Percentiles rank a stretch among this genome's conserved stretches.
These are phyloP conservation scores for Odontocolon sp. DNA, from an alignment of 2,888 invertebrate species.

Conservation along the genomic window DNA sequence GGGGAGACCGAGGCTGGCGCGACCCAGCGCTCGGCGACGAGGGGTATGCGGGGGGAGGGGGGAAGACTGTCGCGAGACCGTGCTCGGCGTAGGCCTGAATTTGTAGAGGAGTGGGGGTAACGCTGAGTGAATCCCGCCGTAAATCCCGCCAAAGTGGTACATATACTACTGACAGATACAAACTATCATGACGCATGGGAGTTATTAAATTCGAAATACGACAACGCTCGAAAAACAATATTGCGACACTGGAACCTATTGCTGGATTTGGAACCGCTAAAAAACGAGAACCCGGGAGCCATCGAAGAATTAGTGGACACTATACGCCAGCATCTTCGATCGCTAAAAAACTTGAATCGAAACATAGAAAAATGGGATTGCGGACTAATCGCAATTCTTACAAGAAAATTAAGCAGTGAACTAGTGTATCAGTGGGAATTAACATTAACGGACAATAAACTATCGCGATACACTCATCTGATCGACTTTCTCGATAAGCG, in stretches of 20 bases:
- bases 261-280: slow-evolving; percentile 3
- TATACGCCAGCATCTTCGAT: slow-evolving; percentile 48
- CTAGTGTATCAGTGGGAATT: slow-evolving; percentile 46
- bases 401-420: slow-evolving; percentile 19
- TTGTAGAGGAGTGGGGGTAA: too few relatives aligned
- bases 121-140: too few relatives aligned
- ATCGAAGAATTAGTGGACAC: slow-evolving; percentile 45
- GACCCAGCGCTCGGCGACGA: too few relatives aligned
- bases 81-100: too few relatives aligned
- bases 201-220: slow-evolving; percentile 53
- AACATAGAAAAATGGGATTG: slow-evolving; percentile 23
- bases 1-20: too few relatives aligned
- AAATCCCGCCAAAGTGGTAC: too few relatives aligned
- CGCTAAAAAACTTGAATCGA: slow-evolving; percentile 35
- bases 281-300: slow-evolving; percentile 24
- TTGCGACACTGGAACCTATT: slow-evolving; percentile 46
- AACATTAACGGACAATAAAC: slow-evolving; percentile 34
- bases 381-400: slow-evolving; percentile 8
- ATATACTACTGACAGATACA: slow-evolving; percentile 44
- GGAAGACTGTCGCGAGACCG: too few relatives aligned
- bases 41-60: too few relatives aligned
- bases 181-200: slow-evolving; percentile 62
- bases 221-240: slow-evolving; percentile 53
- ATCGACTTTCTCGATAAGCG: slow-evolving; percentile 48
- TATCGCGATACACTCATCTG: slow-evolving; percentile 31